Conservation (phyloP, 2,888 invertebrate genomes). For the Camponotus fellah region DNA sequence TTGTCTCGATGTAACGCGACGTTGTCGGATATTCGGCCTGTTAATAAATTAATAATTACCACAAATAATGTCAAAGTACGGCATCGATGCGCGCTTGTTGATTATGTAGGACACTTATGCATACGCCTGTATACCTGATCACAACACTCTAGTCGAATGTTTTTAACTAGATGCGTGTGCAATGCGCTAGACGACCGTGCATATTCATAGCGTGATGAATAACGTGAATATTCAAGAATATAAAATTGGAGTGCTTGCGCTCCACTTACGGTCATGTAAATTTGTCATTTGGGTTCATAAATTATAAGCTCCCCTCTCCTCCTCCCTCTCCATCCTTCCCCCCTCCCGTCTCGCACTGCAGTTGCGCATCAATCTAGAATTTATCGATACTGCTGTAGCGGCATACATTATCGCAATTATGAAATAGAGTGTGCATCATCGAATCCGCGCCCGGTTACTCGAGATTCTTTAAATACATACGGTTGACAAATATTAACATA, state of each 20-base stretch:
- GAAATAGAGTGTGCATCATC: background rate
- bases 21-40: background rate
- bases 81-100: constrained; percentile 9
- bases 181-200: constrained; percentile 41
- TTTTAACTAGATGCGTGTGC: constrained; percentile 48
- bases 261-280: constrained; percentile 46
- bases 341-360: background rate
- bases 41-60: constrained; percentile 42
- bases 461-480: background rate
- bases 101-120: constrained; percentile 49
- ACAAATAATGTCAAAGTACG: constrained; percentile 23
- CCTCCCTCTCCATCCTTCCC: background rate
- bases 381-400: constrained; percentile 11
- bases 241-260: constrained; percentile 49
- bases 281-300: constrained; percentile 38
- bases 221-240: constrained; percentile 56
- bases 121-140: constrained; percentile 28
- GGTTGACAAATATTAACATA: background rate
- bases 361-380: constrained; percentile 32
- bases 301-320: constrained; percentile 21
- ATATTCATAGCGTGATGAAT: constrained; percentile 53
- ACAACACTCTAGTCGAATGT: constrained; percentile 14
- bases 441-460: background rate
- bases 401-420: constrained; percentile 36
- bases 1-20: background rate